Base-by-base conservation (phyloP, 2,888 invertebrate genomes). In the Tachystola acroxantha region DNA sequence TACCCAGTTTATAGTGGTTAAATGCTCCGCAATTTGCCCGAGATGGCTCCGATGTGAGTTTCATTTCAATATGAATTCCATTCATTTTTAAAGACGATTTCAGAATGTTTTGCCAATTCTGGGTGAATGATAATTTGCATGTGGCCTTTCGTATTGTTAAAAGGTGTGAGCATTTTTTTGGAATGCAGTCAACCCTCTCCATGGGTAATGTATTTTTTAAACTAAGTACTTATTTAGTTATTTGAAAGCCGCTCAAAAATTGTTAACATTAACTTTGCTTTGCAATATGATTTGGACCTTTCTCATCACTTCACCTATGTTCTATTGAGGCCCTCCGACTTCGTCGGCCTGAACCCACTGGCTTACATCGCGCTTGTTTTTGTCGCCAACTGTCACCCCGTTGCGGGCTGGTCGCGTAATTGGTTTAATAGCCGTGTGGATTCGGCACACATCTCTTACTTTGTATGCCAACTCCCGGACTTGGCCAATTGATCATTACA, bases 311-410 rank as follows among this genome's bases (percentile, higher is more conserved):
- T 31, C 26, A 48, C 48, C 43, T 43, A 43, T 59, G 51, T 48
- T 47, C 59, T 57, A 57, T 50, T 42, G 27, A 44, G 47, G 55
- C 56, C 57, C 53, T 58, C n/a, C 53, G 49, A 54, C 40, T 41
- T 42, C 39, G 34, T 10, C 26, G 29, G 37, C 46, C 44, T 34
- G 19, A 42, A 45, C 61, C 64, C 52, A 61, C 53, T 70, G 64
- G 57, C 64, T 64, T 57, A 70, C 65, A 64, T 70, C 43, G 46
- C 41, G 60, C 50, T 55, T 46, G 53, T 70, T 71, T 69, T 70
- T 69, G 53, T 45, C 29, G 28, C 40, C 24, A 35, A 33, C 37
- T 43, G 38, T 32, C 42, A 28, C 37, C 24, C 19, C 26, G 28
- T 24, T 26, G 27, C 20, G 26, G 9, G 26, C 24, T 11, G 26